Evolutionary conservation across 2,797 vertebrate genomes (phyloP).

Genomic region (Falco columbarius): DNA sequence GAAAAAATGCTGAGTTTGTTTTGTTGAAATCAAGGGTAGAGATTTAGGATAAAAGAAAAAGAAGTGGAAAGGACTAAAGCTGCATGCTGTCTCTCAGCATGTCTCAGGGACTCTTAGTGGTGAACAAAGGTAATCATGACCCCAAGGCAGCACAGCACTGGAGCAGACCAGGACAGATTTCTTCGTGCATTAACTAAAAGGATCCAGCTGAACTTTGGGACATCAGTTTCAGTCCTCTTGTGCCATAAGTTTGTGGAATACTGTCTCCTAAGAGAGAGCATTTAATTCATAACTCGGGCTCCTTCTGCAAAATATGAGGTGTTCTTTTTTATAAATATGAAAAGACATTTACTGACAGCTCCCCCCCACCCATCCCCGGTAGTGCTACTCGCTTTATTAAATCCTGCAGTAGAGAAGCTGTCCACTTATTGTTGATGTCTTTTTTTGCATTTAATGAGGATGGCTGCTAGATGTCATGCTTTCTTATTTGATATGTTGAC

Average conservation of each 20-base stretch:
- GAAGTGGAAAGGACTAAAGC: background rate
- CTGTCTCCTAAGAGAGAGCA: background rate
- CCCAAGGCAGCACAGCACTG: background rate
- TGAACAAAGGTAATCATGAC: background rate
- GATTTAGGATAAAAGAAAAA: background rate
- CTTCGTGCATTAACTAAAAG: background rate
- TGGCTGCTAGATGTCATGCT: background rate
- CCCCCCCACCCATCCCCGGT: fast-evolving
- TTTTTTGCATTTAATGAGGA: conserved; percentile 10
- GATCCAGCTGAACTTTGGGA: background rate
- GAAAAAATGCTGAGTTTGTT: background rate
- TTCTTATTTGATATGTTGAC: conserved; percentile 21
- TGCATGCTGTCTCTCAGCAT: background rate
- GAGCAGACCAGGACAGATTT: background rate
- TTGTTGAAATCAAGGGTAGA: background rate
- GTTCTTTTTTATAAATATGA: background rate
- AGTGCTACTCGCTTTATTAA: background rate
- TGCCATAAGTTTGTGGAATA: background rate
- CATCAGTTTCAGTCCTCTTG: background rate
- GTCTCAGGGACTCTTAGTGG: background rate
- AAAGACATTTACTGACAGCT: background rate
- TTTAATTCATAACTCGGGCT: background rate
- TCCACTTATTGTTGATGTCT: background rate
- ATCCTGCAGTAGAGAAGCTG: background rate
- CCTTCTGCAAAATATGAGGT: background rate